phyloP scores from a whole-genome alignment of 2,797 vertebrate species.

The Typhlichthys eigenmanni region DNA sequence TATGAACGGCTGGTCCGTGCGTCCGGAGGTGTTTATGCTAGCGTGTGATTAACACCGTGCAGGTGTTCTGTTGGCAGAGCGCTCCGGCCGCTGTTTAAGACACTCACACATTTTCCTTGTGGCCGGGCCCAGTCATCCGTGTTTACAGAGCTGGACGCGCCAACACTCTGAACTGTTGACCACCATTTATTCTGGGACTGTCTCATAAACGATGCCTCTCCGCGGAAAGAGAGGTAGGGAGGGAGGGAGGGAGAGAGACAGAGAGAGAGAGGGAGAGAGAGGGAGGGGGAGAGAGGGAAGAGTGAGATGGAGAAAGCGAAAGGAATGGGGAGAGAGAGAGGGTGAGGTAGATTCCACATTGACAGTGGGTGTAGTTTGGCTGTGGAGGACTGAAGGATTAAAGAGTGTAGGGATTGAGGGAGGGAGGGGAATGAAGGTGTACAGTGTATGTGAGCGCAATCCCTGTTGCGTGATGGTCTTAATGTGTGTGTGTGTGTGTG shows the following conservation, averaged over 20 bases:
- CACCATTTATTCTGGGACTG: conserved; percentile 80
- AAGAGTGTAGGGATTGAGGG: conserved; percentile 30
- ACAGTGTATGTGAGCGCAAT: no score
- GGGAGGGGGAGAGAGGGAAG: conserved; percentile 22
- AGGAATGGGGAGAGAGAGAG: conserved; percentile 21
- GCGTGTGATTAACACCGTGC: conserved; percentile 92
- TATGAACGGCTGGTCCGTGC: conserved; percentile 60
- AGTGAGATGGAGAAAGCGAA: conserved; percentile 9
- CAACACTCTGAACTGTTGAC: conserved; percentile 81
- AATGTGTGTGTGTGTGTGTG: not conserved
- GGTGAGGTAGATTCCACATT: conserved; percentile 63
- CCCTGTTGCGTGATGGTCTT: not conserved
- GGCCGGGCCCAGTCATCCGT: conserved; percentile 75
- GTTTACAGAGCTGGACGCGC: conserved; percentile 73
- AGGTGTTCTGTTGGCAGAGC: conserved; percentile 89
- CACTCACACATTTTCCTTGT: conserved; percentile 77
- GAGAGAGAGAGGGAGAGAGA: conserved; percentile 14
- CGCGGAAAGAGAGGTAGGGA: conserved; percentile 9
- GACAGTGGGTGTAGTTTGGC: conserved; percentile 60
- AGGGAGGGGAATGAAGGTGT: conserved; percentile 38
- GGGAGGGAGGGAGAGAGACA: conserved; percentile 4
- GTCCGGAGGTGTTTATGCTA: conserved; percentile 86
- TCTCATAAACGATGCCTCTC: conserved; percentile 73
- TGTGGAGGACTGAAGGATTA: conserved; percentile 43
- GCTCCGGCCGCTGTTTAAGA: conserved; percentile 69